These are phyloP conservation scores for Astropecten irregularis DNA, from an alignment of 53 echinoderm and acorn worm genomes.

Conservation along the genomic window DNA sequence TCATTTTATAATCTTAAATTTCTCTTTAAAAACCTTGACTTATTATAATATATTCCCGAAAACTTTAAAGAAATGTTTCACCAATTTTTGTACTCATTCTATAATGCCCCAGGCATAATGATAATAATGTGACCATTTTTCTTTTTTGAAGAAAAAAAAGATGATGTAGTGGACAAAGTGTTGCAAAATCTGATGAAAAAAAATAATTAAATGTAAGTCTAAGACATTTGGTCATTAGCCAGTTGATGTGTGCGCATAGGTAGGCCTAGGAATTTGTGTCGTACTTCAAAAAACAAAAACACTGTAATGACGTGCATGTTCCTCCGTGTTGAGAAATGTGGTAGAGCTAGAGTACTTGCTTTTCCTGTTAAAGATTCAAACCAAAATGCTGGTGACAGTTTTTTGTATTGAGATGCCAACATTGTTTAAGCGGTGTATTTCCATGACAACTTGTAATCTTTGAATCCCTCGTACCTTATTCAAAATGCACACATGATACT, in stretches of 20 bases:
- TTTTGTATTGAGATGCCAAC: too few relatives aligned
- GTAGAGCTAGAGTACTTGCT: background rate
- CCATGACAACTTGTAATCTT: too few relatives aligned
- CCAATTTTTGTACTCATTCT: slow-evolving; percentile 29
- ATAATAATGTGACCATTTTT: too few relatives aligned
- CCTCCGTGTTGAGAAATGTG: background rate
- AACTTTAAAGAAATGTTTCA: background rate
- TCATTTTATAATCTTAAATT: too few relatives aligned
- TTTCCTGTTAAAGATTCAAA: background rate
- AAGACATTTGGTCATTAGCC: background rate
- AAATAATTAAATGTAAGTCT: slow-evolving; percentile 6
- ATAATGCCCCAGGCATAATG: slow-evolving; percentile 34
- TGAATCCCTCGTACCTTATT: too few relatives aligned
- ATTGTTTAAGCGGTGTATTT: too few relatives aligned
- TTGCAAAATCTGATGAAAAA: background rate
- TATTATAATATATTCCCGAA: slow-evolving; percentile 4
- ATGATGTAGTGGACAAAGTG: background rate
- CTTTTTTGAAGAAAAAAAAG: background rate
- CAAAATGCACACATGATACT: too few relatives aligned
- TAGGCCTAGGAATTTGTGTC: background rate
- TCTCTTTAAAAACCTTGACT: slow-evolving; percentile 26
- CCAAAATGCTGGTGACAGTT: too few relatives aligned
- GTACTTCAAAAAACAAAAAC: background rate
- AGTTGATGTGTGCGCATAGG: background rate
- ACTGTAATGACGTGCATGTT: background rate